Evolutionary conservation across 2,113 vertebrate species (phyloP).

Genomic region (Chamaetylas fuelleborni): DNA sequence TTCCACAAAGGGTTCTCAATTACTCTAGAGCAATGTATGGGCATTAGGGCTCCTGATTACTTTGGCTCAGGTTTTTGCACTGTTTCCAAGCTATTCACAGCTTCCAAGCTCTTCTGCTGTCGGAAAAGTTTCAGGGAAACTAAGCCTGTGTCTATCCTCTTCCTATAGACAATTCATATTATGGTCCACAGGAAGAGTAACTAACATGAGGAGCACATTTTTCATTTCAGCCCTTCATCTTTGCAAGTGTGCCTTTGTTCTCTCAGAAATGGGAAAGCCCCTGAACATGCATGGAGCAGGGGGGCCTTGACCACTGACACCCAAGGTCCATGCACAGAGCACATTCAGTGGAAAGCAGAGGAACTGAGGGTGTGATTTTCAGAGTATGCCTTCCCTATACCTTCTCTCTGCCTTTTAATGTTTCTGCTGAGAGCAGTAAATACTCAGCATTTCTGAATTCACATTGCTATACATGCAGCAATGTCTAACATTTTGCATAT

Average conservation of each 20-base stretch:
- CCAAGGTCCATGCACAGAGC: background rate
- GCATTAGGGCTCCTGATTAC: background rate
- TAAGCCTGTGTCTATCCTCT: background rate
- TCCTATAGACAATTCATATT: background rate
- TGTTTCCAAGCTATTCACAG: background rate
- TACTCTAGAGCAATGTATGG: background rate
- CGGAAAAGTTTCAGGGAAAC: background rate
- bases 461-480: background rate
- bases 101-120: background rate
- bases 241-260: background rate
- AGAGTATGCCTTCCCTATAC: background rate
- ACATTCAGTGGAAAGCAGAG: background rate
- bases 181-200: background rate
- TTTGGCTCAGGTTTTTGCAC: background rate
- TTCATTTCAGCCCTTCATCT: background rate
- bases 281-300: background rate
- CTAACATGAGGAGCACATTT: background rate
- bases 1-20: background rate
- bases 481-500: background rate
- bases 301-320: background rate
- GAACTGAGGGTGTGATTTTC: background rate
- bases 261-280: background rate
- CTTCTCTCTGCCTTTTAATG: background rate
- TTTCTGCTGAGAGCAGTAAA: background rate
- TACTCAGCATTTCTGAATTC: background rate